phyloP scores from a whole-genome alignment of 2,888 invertebrate species.

The Pseudococcus viburni region DNA sequence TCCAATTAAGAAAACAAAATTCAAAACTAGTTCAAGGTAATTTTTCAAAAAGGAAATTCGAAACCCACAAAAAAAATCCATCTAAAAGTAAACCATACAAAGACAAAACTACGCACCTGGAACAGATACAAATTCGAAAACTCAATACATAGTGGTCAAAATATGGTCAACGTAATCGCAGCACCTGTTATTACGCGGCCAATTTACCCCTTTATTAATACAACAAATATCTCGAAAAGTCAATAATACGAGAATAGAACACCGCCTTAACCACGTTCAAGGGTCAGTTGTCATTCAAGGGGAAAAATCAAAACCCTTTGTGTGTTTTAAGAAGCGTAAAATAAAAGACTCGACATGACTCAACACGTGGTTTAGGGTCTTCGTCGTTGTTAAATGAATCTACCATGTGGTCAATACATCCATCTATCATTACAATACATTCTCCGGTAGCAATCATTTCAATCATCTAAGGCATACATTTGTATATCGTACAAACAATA shows the following conservation, averaged over 20 bases:
- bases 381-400: neutral
- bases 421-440: neutral
- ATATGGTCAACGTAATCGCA: slow-evolving; percentile 10
- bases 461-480: too few species aligned
- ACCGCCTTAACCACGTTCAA: neutral
- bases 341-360: neutral
- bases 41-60: neutral
- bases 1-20: neutral
- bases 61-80: neutral
- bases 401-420: slow-evolving; percentile 1
- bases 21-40: neutral
- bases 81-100: too few species aligned
- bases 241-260: neutral
- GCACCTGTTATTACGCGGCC: neutral
- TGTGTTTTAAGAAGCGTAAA: slow-evolving; percentile 2
- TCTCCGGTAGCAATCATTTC: too few species aligned
- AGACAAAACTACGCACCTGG: too few species aligned
- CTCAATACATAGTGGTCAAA: neutral
- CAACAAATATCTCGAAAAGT: neutral
- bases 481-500: too few species aligned
- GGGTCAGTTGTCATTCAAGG: slow-evolving; percentile 20
- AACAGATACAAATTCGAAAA: too few species aligned
- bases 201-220: slow-evolving; percentile 1
- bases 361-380: slow-evolving; percentile 9
- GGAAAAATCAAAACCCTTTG: slow-evolving; percentile 21